phyloP scores from a whole-genome alignment of 2,888 invertebrate genomes.

The Scotopteryx bipunctaria region DNA sequence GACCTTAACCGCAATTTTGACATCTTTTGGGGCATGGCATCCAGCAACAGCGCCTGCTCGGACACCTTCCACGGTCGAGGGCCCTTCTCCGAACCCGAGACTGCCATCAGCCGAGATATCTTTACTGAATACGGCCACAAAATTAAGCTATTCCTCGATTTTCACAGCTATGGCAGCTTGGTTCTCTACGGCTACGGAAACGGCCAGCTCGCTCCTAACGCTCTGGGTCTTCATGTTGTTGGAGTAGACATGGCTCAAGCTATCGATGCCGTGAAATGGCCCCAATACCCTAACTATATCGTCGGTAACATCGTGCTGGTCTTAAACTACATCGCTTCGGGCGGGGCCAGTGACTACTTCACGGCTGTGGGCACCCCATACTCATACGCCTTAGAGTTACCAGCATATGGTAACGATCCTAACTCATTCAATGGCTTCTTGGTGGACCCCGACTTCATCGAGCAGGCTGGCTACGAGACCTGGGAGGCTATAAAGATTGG shows the following conservation, averaged over 20 bases:
- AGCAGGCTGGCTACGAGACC: constrained; percentile 82
- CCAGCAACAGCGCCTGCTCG: constrained; percentile 76
- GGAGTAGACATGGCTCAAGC: constrained; percentile 63
- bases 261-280: constrained; percentile 65
- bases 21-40: constrained; percentile 83
- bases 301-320: constrained; percentile 76
- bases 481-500: constrained; percentile 81
- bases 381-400: constrained; percentile 85
- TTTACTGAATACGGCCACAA: constrained; percentile 70
- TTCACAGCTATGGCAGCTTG: constrained; percentile 88
- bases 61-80: constrained; percentile 84
- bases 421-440: constrained; percentile 79
- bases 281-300: constrained; percentile 64
- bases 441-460: constrained; percentile 80
- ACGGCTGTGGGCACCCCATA: constrained; percentile 77
- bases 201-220: constrained; percentile 69
- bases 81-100: constrained; percentile 87
- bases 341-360: constrained; percentile 86
- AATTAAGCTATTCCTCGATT: constrained; percentile 85
- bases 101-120: constrained; percentile 79
- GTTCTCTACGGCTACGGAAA: constrained; percentile 64
- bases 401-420: constrained; percentile 57
- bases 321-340: constrained; percentile 83
- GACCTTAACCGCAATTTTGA: constrained; percentile 91
- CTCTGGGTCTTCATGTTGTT: constrained; percentile 56